phyloP scores from a whole-genome alignment of 2,113 vertebrate genomes.

The Epinephelus lanceolatus region DNA sequence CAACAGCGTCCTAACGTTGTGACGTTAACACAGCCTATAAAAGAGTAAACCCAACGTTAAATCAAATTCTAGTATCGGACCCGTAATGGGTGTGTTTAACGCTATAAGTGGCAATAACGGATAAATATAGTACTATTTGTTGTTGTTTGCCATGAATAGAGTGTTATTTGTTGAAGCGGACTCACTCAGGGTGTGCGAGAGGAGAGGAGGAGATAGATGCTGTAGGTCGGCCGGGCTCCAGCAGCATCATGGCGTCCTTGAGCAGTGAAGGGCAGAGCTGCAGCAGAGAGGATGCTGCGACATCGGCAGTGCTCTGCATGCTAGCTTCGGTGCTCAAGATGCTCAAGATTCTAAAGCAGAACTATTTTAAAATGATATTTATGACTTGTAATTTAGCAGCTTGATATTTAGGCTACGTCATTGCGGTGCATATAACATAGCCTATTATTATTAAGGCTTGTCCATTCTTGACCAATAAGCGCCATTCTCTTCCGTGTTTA shows the following conservation, averaged over 20 bases:
- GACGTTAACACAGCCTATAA: neutral
- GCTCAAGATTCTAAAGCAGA: neutral
- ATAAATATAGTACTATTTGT: no score
- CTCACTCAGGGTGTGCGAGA: neutral
- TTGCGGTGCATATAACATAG: neutral
- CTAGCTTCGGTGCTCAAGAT: neutral
- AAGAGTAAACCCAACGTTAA: no score
- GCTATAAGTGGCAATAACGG: neutral
- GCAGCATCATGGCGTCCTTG: slow-evolving; percentile 81
- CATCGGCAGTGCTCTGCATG: slow-evolving; percentile 1
- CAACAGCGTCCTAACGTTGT: neutral
- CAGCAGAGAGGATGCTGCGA: slow-evolving; percentile 53
- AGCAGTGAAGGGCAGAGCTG: slow-evolving; percentile 76
- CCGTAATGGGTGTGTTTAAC: neutral
- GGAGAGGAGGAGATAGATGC: slow-evolving; percentile 12
- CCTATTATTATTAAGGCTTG: neutral
- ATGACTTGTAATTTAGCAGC: neutral
- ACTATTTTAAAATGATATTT: no score
- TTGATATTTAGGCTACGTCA: neutral
- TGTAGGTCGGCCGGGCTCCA: slow-evolving; percentile 11
- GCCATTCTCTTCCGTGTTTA: neutral
- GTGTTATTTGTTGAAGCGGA: neutral
- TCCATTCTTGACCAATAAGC: neutral
- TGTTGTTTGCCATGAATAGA: no score
- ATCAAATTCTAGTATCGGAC: no score